Evolutionary conservation across 1,140 invertebrate genomes (phyloP), one percentile per base, ranked within the genome.

Genomic region (Drosophila sturtevanti): DNA sequence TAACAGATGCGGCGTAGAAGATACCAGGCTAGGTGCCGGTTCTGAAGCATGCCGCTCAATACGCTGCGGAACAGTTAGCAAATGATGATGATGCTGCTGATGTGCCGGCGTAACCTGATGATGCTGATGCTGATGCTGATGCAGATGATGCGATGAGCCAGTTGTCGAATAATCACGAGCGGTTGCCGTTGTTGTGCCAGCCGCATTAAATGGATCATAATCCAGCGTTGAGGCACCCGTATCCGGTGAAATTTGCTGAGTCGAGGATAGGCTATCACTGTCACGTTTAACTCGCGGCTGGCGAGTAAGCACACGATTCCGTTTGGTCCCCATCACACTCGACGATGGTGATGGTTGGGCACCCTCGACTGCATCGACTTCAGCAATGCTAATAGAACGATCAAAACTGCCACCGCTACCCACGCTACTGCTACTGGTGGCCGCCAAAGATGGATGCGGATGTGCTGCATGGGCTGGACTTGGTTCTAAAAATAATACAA

Each of bases 251-350:
- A 91, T 84, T 63, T 94, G 93, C 63, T 92, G 91, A 0, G 72
- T 89, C 14, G 75, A 89, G 31, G 90, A 90, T 11, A 91, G 55
- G 51, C 90, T 91, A 73, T 95, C 94, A 71, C 92, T 92, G 73
- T 94, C 94, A 27, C 94, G 93, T 80, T 95, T 95, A 37, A 96
- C 94, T 22, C 95, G 92, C 4, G 94, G 94, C 72, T 96, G 95
- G 22, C 95, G 92, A 84, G 95, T 95, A 2, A 95, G 86, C 22
- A 95, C 92, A 11, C 94, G 92, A 64, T 94, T 93, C 34, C 94
- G 89, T 90, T 94, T 94, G 5, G 93, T 93, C 24, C 93, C 94
- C 91, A 94, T 93, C 38, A 80, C 73, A 48, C 16, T 48, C 2
- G 41, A 48, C 10, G 35, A 66, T 9, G 84, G 55, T 4, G 79